phyloP scores from a whole-genome alignment of 2,113 vertebrate species.

The Centrocercus urophasianus region DNA sequence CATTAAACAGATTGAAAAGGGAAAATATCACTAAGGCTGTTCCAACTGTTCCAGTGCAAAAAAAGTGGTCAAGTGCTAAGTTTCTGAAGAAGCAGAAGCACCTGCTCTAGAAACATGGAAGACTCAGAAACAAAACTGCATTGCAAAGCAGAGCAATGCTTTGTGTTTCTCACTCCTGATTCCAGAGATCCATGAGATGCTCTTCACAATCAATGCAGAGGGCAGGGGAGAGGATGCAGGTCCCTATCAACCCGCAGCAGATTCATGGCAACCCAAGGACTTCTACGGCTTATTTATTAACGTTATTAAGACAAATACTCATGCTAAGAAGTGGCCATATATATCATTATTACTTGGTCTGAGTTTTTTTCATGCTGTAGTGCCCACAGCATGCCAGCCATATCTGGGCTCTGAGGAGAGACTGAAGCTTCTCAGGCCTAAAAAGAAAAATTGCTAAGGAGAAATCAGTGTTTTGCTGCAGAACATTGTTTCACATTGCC shows the following conservation, averaged over 20 bases:
- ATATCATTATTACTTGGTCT: accelerated
- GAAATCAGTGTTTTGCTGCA: background rate
- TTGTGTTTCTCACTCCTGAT: accelerated
- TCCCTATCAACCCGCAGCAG: accelerated
- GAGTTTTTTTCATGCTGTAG: accelerated
- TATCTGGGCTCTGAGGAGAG: background rate
- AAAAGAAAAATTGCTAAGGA: background rate
- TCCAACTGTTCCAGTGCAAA: too few relatives aligned
- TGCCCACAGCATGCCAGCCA: background rate
- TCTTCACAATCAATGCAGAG: accelerated
- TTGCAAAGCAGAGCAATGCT: accelerated
- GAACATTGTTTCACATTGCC: background rate
- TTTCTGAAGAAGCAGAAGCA: background rate
- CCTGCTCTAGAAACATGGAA: background rate
- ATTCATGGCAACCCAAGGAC: accelerated
- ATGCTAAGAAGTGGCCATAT: accelerated
- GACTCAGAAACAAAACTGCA: background rate
- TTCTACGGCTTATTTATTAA: accelerated
- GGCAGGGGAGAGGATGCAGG: accelerated
- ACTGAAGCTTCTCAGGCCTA: background rate
- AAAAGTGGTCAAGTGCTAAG: too few relatives aligned
- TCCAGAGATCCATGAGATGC: background rate
- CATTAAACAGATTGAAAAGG: accelerated
- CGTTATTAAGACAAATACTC: accelerated
- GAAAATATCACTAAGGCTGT: background rate